Evolutionary conservation across 2,888 invertebrate genomes (phyloP).

Genomic region (Drosophila eohydei): DNA sequence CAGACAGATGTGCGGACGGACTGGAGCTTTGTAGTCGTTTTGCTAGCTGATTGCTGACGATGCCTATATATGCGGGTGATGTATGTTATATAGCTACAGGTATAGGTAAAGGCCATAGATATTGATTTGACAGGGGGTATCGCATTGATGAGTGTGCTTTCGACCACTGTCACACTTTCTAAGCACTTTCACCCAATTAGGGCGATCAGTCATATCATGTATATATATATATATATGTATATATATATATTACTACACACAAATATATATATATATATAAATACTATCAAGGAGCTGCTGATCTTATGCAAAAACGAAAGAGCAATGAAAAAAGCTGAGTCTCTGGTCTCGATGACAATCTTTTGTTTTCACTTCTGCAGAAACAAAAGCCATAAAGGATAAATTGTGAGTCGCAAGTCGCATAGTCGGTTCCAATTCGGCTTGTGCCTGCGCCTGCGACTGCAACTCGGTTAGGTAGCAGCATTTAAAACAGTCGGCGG

Average conservation of each 20-base stretch:
- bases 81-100: constrained; percentile 73
- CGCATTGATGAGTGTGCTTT: constrained; percentile 51
- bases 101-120: constrained; percentile 72
- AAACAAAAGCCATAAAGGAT: constrained; percentile 79
- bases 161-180: constrained; percentile 73
- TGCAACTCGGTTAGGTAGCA: constrained; percentile 66
- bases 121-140: constrained; percentile 71
- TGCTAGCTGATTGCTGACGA: constrained; percentile 73
- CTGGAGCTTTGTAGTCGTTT: constrained; percentile 49
- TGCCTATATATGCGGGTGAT: constrained; percentile 80
- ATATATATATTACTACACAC: constrained; percentile 1
- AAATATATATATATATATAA: constrained; percentile 1
- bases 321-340: constrained; percentile 3
- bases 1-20: constrained; percentile 30
- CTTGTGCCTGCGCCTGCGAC: constrained; percentile 26
- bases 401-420: constrained; percentile 66
- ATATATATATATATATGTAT: constrained; percentile 21
- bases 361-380: constrained; percentile 84
- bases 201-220: constrained; percentile 55
- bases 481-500: constrained; percentile 67
- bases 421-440: constrained; percentile 16
- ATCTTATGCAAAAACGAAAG: constrained; percentile 66
- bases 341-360: constrained; percentile 77
- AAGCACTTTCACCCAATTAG: constrained; percentile 79
- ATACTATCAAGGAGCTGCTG: constrained; percentile 45